Evolutionary conservation across 2,888 invertebrate genomes (phyloP), one percentile per base, ranked within the genome.

Genomic region (Conomelus anceps): DNA sequence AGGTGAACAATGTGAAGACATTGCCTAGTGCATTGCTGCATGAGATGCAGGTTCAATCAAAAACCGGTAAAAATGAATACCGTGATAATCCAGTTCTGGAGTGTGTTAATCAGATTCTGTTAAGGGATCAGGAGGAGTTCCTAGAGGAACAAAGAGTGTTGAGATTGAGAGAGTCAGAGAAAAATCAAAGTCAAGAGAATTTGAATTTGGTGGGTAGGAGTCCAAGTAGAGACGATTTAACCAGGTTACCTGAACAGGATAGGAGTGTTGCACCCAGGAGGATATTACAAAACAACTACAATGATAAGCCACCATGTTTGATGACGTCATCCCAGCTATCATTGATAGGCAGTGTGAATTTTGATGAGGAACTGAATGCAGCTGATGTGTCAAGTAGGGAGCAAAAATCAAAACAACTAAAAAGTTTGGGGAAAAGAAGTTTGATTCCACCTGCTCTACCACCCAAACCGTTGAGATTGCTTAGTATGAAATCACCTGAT

Each of bases 61-160:
- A 89, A 11, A 89, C 90, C 11, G 84, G 85, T 84, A 86, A 91
- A 85, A 91, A 91, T 88, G 91, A 92, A 23, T 96, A 96, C 91
- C 95, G 96, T 93, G 97, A 97, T 91, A 97, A 97, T 93, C 97
- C 97, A 0, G 97, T 97, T 9, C 93, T 97, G 88, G 97, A 97
- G 93, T 97, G 97, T 92, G 97, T 97, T 91, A 97, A 97, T 94
- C 97, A 96, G 93, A 97, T 97, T 91, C 93, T 97, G 84, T 93
- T 97, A 29, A 96, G 97, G 92, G 97, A 97, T 92, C 94, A 94
- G 92, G 95, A 95, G 90, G 95, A 95, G 90, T 91, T 91, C 88
- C 90, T 93, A 3, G 93, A 93, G n/a, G 92, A 93, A 11, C 93
- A 91, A 88, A 88, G 91, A 88, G 89, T 89, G 13, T 84, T 90